A percentile compares a stretch with the other conserved stretches of the same genome.
Conservation (phyloP, 2,113 vertebrate species). For the Equus przewalskii region DNA sequence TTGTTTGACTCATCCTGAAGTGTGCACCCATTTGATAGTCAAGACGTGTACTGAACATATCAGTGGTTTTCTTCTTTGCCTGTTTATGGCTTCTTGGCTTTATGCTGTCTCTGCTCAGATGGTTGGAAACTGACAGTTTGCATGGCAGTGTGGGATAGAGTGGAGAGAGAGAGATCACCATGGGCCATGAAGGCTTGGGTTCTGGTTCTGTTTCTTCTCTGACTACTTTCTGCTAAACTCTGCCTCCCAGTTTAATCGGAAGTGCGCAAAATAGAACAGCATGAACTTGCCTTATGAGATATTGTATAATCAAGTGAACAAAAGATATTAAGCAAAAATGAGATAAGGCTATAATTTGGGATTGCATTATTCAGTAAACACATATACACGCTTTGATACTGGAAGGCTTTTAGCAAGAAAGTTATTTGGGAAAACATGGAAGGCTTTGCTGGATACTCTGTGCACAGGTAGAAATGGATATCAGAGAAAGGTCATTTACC, state of each 20-base stretch:
- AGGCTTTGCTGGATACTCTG: neutral
- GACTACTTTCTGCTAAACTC: neutral
- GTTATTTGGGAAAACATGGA: neutral
- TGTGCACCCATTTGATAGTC: no score
- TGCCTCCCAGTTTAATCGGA: neutral
- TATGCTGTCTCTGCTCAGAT: neutral
- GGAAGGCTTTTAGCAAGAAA: neutral
- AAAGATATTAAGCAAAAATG: neutral
- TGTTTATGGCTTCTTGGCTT: neutral
- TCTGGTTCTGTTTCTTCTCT: neutral
- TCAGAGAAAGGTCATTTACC: neutral
- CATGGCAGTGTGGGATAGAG: neutral
- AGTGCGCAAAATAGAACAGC: rapidly evolving
- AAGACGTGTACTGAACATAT: neutral
- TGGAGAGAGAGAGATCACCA: neutral
- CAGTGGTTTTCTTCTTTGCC: neutral
- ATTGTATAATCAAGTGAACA: neutral
- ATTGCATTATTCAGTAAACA: neutral
- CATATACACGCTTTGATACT: neutral
- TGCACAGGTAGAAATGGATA: neutral
- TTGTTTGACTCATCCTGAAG: neutral
- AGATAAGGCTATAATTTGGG: neutral
- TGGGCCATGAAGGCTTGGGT: neutral
- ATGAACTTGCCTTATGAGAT: neutral
- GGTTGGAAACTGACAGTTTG: rapidly evolving